Conservation (phyloP, 2,888 invertebrate species). For the Melinaea marsaeus region DNA sequence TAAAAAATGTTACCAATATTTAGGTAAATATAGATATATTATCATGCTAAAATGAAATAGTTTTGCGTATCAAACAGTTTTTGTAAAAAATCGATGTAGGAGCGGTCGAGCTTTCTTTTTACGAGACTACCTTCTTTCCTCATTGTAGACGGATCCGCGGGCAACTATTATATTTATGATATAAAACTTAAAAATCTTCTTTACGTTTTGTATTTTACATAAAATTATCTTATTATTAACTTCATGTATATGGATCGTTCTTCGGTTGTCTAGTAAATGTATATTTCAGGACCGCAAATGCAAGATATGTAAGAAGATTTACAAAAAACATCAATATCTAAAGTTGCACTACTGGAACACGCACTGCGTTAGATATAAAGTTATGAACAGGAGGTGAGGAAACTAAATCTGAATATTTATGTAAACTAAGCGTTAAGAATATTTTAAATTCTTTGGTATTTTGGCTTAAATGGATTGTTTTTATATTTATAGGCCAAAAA, state of each 20-base stretch:
- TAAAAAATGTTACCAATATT: too few relatives aligned
- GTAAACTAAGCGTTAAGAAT: not conserved
- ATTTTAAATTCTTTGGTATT: not conserved
- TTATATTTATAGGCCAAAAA: slow-evolving; percentile 14
- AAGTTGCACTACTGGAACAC: slow-evolving; percentile 47
- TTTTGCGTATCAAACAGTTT: too few relatives aligned
- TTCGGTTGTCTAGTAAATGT: not conserved
- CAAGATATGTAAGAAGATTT: slow-evolving; percentile 46
- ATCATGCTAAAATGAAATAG: too few relatives aligned
- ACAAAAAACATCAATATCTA: slow-evolving; percentile 39
- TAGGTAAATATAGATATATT: too few relatives aligned
- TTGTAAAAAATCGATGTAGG: too few relatives aligned
- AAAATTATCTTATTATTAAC: not conserved
- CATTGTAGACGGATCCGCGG: too few relatives aligned
- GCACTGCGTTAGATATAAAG: slow-evolving; percentile 44
- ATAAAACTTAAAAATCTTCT: too few relatives aligned
- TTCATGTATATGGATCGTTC: not conserved
- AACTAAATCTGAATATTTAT: not conserved
- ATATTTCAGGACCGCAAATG: slow-evolving; percentile 46
- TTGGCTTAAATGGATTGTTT: not conserved
- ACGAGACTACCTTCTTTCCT: too few relatives aligned
- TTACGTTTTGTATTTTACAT: not conserved
- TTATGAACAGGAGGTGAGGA: slow-evolving; percentile 16
- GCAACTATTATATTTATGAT: too few relatives aligned
- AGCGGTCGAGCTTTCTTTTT: too few relatives aligned